A percentile compares a stretch with the other conserved stretches of the same genome.
These are phyloP conservation scores for Caenorhabditis japonica DNA, from an alignment of 2,888 invertebrate genomes.

Conservation along the genomic window DNA sequence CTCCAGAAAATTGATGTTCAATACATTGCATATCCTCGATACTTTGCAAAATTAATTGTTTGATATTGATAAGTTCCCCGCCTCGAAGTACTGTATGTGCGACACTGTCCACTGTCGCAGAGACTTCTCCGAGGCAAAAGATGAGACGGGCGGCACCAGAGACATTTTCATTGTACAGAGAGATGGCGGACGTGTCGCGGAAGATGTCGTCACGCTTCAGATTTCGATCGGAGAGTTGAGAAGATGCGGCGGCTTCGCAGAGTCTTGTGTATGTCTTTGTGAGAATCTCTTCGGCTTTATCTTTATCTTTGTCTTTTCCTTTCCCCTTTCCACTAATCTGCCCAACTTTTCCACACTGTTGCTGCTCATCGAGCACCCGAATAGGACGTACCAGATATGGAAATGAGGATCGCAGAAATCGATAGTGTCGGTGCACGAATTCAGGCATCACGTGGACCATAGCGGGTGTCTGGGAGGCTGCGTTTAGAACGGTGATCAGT, in stretches of 20 bases:
- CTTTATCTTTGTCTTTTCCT: slow-evolving; percentile 1
- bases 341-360: slow-evolving; percentile 26
- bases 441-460: slow-evolving; percentile 93
- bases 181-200: slow-evolving; percentile 56
- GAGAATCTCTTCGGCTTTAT: slow-evolving; percentile 43
- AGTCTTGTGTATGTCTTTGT: slow-evolving; percentile 38
- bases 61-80: slow-evolving; percentile 40
- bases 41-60: slow-evolving; percentile 12
- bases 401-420: slow-evolving; percentile 62
- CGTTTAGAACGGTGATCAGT: slow-evolving; percentile 92
- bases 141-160: slow-evolving; percentile 62
- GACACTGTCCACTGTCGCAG: slow-evolving; percentile 33
- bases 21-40: slow-evolving; percentile 33
- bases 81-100: slow-evolving; percentile 43
- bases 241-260: slow-evolving; percentile 22
- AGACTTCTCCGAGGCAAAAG: slow-evolving; percentile 47
- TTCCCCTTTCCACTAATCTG: no score
- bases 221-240: slow-evolving; percentile 34
- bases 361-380: slow-evolving; percentile 49
- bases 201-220: slow-evolving; percentile 41
- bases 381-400: slow-evolving; percentile 63
- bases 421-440: slow-evolving; percentile 92
- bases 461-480: slow-evolving; percentile 90
- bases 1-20: slow-evolving; percentile 42
- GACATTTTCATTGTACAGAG: slow-evolving; percentile 55